A percentile compares a stretch with the other conserved stretches of the same genome.
phyloP scores from a whole-genome alignment of 2,113 vertebrate species.

The Dasyurus viverrinus region DNA sequence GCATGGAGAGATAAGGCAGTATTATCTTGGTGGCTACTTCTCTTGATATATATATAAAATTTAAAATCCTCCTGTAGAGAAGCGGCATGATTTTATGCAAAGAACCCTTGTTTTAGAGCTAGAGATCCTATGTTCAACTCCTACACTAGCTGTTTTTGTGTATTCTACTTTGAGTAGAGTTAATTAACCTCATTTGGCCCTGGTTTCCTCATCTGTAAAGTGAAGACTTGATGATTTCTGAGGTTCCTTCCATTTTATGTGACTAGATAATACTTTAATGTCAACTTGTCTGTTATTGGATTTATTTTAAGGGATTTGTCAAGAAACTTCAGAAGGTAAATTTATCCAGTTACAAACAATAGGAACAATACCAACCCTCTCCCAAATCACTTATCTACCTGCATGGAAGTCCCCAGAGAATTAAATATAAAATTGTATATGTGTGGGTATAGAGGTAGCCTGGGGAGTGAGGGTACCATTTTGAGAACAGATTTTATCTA shows the following conservation, averaged over 20 bases:
- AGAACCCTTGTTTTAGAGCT: not conserved
- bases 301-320: not conserved
- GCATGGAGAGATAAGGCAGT: not conserved
- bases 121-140: not conserved
- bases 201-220: slow-evolving; percentile 1
- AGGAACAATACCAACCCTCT: too few species aligned
- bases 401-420: not conserved
- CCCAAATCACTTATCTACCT: not conserved
- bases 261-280: not conserved
- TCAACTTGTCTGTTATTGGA: not conserved
- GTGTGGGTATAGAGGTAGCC: not conserved
- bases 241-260: not conserved
- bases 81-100: not conserved
- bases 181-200: not conserved
- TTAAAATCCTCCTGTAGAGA: not conserved
- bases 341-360: not conserved
- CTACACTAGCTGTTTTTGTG: not conserved
- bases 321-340: not conserved
- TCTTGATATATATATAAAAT: not conserved
- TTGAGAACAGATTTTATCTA: too few species aligned
- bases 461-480: not conserved
- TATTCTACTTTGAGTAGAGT: not conserved
- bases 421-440: not conserved
- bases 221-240: not conserved
- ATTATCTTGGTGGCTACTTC: not conserved